Conservation (phyloP, 2,113 vertebrate genomes). For the Myrmophylax atrothorax region DNA sequence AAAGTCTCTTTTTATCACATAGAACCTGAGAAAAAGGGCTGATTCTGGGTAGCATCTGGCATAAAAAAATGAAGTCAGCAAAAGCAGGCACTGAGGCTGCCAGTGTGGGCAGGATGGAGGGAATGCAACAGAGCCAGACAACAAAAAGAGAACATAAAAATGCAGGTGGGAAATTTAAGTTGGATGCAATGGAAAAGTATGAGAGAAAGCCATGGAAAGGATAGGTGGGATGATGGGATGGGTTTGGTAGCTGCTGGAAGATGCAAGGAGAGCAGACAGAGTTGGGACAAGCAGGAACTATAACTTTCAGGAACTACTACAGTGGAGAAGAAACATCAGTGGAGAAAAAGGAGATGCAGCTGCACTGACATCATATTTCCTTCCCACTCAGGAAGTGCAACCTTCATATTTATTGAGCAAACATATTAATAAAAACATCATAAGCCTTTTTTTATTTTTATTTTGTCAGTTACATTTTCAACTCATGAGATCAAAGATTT, state of each 20-base stretch:
- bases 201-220: not conserved
- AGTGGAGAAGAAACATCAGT: not conserved
- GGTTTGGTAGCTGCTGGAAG: not conserved
- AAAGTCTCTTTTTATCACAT: not conserved
- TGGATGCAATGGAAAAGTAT: not conserved
- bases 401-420: not conserved
- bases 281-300: not conserved
- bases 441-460: not conserved
- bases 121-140: not conserved
- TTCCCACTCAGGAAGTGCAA: not conserved
- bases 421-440: not conserved
- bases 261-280: not conserved
- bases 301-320: not conserved
- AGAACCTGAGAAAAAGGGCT: not conserved
- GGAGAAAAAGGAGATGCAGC: not conserved
- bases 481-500: not conserved
- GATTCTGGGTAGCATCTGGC: not conserved
- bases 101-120: not conserved
- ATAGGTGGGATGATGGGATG: not conserved
- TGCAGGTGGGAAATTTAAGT: not conserved
- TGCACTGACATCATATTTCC: not conserved
- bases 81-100: not conserved
- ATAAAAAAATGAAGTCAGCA: not conserved
- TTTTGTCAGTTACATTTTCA: not conserved
- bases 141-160: not conserved